Evolutionary conservation across 2,888 invertebrate genomes (phyloP).

Genomic region (Megaustenia siamemsis): DNA sequence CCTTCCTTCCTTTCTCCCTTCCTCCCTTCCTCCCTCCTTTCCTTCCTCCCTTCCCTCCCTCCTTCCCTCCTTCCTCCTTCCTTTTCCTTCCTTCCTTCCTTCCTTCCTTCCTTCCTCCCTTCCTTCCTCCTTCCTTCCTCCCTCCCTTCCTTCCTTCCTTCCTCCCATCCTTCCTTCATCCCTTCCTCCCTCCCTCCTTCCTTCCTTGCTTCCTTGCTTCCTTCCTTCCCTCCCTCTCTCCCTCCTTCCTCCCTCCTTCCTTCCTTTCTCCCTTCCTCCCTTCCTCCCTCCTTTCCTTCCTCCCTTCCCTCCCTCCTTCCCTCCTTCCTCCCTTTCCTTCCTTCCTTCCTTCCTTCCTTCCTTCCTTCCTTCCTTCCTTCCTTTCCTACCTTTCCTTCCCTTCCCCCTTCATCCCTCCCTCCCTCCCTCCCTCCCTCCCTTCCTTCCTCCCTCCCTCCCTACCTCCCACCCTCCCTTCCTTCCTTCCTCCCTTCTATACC

Average conservation of each 20-base stretch:
- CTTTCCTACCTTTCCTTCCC: too few species aligned
- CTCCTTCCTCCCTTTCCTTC: background rate
- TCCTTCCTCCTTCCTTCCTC: conserved; percentile 5
- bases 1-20: conserved; percentile 20
- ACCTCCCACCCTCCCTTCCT: background rate
- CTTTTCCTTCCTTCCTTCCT: background rate
- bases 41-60: background rate
- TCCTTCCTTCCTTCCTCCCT: background rate
- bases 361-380: background rate
- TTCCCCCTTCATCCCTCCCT: too few species aligned
- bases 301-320: background rate
- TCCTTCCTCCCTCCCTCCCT: too few species aligned
- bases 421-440: background rate
- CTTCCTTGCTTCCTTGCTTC: conserved; percentile 6
- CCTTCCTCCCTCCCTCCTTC: background rate
- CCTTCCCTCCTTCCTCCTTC: background rate
- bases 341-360: background rate
- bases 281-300: background rate
- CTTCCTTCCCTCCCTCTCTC: background rate
- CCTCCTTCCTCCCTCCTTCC: background rate
- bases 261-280: background rate
- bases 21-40: conserved; percentile 17
- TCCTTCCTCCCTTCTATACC: too few species aligned
- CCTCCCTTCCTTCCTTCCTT: background rate
- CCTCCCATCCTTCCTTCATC: too few species aligned